Evolutionary conservation across 1,140 invertebrate species (phyloP), one percentile per base, ranked within the genome.

Genomic region (Acyrthosiphon pisum): DNA sequence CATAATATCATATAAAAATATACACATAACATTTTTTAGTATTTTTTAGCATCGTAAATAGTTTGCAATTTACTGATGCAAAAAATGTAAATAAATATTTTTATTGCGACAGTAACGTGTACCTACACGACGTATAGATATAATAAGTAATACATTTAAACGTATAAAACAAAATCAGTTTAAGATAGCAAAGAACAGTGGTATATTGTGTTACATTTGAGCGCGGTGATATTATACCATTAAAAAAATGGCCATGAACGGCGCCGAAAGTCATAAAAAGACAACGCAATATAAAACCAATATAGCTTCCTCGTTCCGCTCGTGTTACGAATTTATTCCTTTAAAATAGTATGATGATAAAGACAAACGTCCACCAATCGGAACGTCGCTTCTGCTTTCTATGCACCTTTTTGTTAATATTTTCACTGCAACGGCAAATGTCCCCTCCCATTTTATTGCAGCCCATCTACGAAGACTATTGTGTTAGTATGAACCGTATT

Each of bases 231-330:
- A 53, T 76, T 76, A 76, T 6, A 76, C 60, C 14, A 76, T 76
- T 76, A 76, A 76, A 68, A 68, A 76, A 68, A 76, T 30, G 30
- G 60, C 60, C 60, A 76, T n/a, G 60, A 20, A 76, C 60, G 60
- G 60, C 60, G 60, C 60, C 60, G n/a, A n/a, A 76, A 76, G 60
- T 76, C 60, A 14, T 76, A 76, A 76, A 76, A 76, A n/a, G 30
- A 76, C 60, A n/a, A n/a, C 26, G 60, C 30, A n/a, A 18, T 20
- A 76, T n/a, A 76, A 76, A 76, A 76, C 30, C 60, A n/a, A 76
- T n/a, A 76, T 76, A 76, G 60, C 60, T 76, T 76, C 60, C 60
- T 76, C 60, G 60, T 76, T 76, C 60, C 60, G 60, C n/a, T 76
- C 6, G 60, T 18, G n/a, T 76, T 76, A 35, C n/a, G 60, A 76